Conservation (phyloP, 1,140 invertebrate species). For the Drosophila insularis region DNA sequence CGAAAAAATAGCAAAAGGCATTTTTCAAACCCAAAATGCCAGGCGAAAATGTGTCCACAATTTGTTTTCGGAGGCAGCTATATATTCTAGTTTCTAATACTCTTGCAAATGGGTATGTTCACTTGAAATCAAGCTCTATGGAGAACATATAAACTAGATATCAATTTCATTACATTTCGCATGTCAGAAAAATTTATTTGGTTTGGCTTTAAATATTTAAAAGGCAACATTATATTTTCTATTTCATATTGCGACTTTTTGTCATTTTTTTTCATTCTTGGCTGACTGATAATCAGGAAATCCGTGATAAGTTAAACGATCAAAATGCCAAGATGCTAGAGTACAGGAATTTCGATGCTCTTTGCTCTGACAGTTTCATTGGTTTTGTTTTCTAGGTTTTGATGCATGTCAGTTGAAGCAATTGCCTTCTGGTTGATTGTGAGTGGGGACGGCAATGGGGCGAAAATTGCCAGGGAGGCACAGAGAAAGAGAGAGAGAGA, state of each 20-base stretch:
- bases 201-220: too few species aligned
- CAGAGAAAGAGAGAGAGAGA: not conserved
- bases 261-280: too few species aligned
- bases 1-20: slow-evolving; percentile 22
- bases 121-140: too few species aligned
- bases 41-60: slow-evolving; percentile 32
- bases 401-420: not conserved
- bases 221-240: too few species aligned
- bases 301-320: not conserved
- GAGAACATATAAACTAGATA: too few species aligned
- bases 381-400: slow-evolving; percentile 17
- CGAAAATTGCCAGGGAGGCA: not conserved
- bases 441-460: not conserved
- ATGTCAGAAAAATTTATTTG: too few species aligned
- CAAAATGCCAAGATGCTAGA: not conserved
- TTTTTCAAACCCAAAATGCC: slow-evolving; percentile 20
- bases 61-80: slow-evolving; percentile 7
- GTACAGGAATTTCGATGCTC: not conserved
- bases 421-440: slow-evolving; percentile 8
- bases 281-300: too few species aligned
- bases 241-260: too few species aligned
- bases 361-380: not conserved
- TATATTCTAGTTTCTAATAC: not conserved
- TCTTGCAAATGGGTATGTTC: not conserved
- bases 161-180: too few species aligned